Evolutionary conservation across 2,113 vertebrate species (phyloP).

Genomic region (Rhinoptilus africanus): DNA sequence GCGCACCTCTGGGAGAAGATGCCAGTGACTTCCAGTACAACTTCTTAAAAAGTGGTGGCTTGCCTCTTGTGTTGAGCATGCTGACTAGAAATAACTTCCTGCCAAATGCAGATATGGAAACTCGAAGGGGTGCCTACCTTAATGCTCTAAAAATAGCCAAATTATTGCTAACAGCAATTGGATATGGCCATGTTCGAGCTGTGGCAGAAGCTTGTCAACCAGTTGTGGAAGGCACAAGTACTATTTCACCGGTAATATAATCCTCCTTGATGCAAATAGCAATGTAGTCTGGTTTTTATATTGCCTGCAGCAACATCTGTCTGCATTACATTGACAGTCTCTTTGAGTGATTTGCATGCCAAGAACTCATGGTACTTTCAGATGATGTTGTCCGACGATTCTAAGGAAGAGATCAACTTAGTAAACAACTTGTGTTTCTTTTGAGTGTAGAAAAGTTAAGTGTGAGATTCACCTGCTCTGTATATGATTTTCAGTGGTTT

Average conservation of each 20-base stretch:
- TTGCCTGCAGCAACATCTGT: not conserved
- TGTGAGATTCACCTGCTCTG: not conserved
- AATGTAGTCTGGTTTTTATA: not conserved
- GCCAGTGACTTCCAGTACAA: constrained; percentile 98
- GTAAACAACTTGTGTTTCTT: not conserved
- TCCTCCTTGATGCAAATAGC: not conserved
- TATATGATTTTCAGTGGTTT: not conserved
- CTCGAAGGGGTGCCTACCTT: constrained; percentile 94
- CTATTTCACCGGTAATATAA: constrained; percentile 87
- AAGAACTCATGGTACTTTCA: not conserved
- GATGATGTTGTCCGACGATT: not conserved
- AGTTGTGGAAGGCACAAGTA: constrained; percentile 88
- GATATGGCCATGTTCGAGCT: constrained; percentile 94
- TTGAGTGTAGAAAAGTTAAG: not conserved
- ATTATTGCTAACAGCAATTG: constrained; percentile 93
- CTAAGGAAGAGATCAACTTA: not conserved
- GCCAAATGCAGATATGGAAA: constrained; percentile 98
- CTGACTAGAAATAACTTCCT: constrained; percentile 99
- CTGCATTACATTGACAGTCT: not conserved
- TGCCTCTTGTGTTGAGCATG: constrained; percentile 96
- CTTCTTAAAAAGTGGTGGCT: constrained; percentile 95
- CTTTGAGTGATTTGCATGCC: not conserved
- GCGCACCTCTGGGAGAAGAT: constrained; percentile 94
- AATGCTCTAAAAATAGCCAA: constrained; percentile 98
- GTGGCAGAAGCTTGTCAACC: constrained; percentile 98